Conservation (phyloP, 2,888 invertebrate species). For the Xiphydria camelus region DNA sequence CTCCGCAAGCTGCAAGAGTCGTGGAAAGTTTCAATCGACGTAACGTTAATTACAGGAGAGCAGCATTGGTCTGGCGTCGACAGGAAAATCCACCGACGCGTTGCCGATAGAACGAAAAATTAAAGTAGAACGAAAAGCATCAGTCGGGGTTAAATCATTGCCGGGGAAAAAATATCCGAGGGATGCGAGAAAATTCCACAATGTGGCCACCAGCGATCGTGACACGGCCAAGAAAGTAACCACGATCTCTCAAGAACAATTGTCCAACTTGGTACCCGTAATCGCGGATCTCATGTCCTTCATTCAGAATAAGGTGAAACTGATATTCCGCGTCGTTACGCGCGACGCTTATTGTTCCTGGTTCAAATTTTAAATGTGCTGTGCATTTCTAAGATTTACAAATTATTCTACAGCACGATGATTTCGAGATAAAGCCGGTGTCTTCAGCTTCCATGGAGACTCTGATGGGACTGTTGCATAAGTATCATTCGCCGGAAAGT, state of each 20-base stretch:
- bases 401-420: conserved; percentile 23
- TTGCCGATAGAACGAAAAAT: background rate
- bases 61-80: background rate
- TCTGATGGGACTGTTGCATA: conserved; percentile 33
- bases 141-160: background rate
- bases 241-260: conserved; percentile 33
- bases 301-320: conserved; percentile 41
- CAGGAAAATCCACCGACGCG: background rate
- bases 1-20: background rate
- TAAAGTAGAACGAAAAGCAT: background rate
- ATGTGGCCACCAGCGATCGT: conserved; percentile 17
- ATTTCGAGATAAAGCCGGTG: conserved; percentile 21
- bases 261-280: conserved; percentile 42
- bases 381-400: too few species aligned
- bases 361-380: too few species aligned
- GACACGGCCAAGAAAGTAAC: conserved; percentile 22
- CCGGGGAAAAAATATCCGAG: too few species aligned
- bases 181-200: too few species aligned
- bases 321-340: too few species aligned
- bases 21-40: conserved; percentile 7
- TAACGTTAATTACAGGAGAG: background rate
- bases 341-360: too few species aligned
- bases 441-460: conserved; percentile 30
- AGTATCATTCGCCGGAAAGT: conserved; percentile 24
- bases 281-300: conserved; percentile 44